phyloP scores from a whole-genome alignment of 2,797 vertebrate species.

The Tauraco hartlaubi region DNA sequence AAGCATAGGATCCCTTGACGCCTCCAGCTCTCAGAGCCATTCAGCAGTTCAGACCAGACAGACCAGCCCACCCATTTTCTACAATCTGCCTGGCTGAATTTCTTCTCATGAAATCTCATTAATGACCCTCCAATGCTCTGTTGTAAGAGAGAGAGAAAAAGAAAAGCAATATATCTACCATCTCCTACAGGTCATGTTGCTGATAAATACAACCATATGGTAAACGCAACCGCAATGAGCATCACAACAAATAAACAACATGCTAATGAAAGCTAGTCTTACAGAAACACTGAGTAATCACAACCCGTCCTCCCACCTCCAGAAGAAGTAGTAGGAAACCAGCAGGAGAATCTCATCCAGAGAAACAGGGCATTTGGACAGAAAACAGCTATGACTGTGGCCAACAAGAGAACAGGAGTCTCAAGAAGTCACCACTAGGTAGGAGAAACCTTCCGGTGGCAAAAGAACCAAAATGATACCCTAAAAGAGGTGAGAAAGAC shows the following conservation, averaged over 20 bases:
- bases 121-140: not conserved
- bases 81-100: not conserved
- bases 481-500: not conserved
- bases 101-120: not conserved
- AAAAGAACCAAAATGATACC: not conserved
- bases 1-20: not conserved
- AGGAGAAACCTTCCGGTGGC: not conserved
- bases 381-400: not conserved
- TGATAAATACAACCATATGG: conserved; percentile 5
- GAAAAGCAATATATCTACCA: not conserved
- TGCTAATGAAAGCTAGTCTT: not conserved
- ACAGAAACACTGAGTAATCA: not conserved
- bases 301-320: not conserved
- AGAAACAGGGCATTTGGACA: not conserved
- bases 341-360: not conserved
- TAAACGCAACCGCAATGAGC: not conserved
- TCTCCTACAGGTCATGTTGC: not conserved
- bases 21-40: not conserved
- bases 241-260: not conserved
- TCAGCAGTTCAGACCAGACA: too few species aligned
- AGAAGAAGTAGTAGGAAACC: not conserved
- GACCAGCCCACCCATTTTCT: not conserved
- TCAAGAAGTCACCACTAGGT: not conserved
- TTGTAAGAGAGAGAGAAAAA: not conserved
- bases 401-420: not conserved